Percentiles rank a stretch among this genome's conserved stretches.
phyloP scores from a whole-genome alignment of 1,140 invertebrate species.

The Diorhabda sublineata region DNA sequence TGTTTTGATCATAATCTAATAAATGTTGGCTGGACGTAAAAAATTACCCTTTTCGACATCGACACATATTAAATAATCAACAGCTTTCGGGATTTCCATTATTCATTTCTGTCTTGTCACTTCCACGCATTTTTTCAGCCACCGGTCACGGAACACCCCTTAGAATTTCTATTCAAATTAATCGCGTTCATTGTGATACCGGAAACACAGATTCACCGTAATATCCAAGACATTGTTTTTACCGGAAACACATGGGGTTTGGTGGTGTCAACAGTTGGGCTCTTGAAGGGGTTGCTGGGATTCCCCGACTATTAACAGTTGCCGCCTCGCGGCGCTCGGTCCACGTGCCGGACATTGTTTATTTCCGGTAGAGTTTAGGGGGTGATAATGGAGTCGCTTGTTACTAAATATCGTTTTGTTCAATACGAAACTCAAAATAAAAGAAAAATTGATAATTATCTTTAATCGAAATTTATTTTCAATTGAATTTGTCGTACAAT shows the following conservation, averaged over 20 bases:
- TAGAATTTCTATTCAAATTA: not conserved
- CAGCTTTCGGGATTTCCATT: conserved; percentile 33
- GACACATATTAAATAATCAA: conserved; percentile 26
- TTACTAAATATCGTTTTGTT: too few species aligned
- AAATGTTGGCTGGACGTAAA: too few species aligned
- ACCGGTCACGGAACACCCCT: conserved; percentile 4
- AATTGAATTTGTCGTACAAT: too few species aligned
- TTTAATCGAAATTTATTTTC: too few species aligned
- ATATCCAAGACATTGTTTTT: conserved; percentile 26
- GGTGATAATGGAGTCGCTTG: too few species aligned
- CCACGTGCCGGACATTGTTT: conserved; percentile 13
- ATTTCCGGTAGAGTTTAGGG: conserved; percentile 14
- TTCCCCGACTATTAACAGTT: conserved; percentile 20
- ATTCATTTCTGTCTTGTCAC: conserved; percentile 1
- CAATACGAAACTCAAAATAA: too few species aligned
- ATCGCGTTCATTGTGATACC: conserved; percentile 11
- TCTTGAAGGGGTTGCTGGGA: conserved; percentile 17
- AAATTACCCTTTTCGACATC: not conserved
- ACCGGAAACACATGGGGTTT: conserved; percentile 23
- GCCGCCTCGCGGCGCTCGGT: conserved; percentile 9
- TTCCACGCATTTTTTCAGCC: not conserved
- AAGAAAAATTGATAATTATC: too few species aligned
- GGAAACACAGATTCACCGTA: conserved; percentile 32
- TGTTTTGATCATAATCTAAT: too few species aligned
- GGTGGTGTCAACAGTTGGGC: conserved; percentile 31